A percentile compares a stretch with the other conserved stretches of the same genome.
Evolutionary conservation across 2,113 vertebrate genomes (phyloP).

Genomic region (Symphodus melops): DNA sequence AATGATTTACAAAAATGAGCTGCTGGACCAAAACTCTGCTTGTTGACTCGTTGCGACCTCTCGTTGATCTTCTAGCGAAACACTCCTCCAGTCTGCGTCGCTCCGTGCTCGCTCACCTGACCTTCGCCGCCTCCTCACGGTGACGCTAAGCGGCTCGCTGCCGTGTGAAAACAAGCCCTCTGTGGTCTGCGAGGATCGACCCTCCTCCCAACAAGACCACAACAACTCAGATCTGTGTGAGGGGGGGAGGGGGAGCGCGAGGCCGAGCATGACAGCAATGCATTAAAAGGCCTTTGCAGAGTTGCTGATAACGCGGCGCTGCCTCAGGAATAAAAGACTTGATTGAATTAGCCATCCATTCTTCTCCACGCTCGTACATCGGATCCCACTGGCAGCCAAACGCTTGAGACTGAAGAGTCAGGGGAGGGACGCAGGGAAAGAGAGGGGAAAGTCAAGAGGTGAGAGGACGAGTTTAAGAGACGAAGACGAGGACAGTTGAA

Average conservation of each 20-base stretch:
- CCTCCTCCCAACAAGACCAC: conserved; percentile 30
- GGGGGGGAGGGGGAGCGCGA: conserved; percentile 14
- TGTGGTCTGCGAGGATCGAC: conserved; percentile 30
- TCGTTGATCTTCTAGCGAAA: too few relatives aligned
- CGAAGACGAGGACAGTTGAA: conserved; percentile 12
- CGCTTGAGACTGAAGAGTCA: conserved; percentile 63
- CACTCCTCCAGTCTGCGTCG: not conserved
- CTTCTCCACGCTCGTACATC: conserved; percentile 72
- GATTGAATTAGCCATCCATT: conserved; percentile 80
- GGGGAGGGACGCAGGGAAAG: conserved; percentile 7
- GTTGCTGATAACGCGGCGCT: conserved; percentile 73
- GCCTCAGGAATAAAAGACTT: conserved; percentile 79
- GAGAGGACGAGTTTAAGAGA: conserved; percentile 33
- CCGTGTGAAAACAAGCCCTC: conserved; percentile 37
- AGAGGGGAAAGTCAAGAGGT: conserved; percentile 48
- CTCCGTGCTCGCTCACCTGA: conserved; percentile 35
- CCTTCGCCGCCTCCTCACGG: conserved; percentile 28
- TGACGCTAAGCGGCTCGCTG: conserved; percentile 9
- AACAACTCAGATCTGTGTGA: conserved; percentile 68
- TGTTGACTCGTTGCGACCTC: too few relatives aligned
- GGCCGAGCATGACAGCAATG: conserved; percentile 72
- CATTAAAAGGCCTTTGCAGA: conserved; percentile 79
- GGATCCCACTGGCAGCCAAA: conserved; percentile 78
- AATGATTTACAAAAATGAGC: too few relatives aligned
- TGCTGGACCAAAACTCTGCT: too few relatives aligned